These are phyloP conservation scores for Apamea crenata DNA, from an alignment of 2,888 invertebrate species.

Conservation along the genomic window DNA sequence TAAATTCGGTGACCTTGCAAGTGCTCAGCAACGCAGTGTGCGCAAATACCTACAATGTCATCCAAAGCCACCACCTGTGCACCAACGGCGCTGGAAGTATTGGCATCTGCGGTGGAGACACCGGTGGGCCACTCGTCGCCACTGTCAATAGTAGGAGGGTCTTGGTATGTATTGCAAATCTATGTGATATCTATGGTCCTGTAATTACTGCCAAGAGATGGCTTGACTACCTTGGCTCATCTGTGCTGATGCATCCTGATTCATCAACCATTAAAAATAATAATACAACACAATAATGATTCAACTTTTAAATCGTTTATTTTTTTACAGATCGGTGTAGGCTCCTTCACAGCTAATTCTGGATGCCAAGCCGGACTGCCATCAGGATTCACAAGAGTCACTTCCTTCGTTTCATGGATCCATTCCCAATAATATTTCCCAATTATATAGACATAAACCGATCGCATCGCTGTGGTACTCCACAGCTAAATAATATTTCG, in stretches of 20 bases:
- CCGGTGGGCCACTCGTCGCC: slow-evolving; percentile 75
- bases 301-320: neutral
- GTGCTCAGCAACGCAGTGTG: slow-evolving; percentile 77
- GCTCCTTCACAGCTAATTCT: slow-evolving; percentile 75
- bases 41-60: slow-evolving; percentile 59
- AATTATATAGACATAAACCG: neutral
- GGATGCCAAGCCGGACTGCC: slow-evolving; percentile 79
- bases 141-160: slow-evolving; percentile 67
- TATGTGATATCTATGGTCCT: neutral
- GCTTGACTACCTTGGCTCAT: neutral
- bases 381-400: slow-evolving; percentile 79
- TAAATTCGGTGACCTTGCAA: slow-evolving; percentile 70
- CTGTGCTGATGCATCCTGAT: neutral
- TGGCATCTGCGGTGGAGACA: slow-evolving; percentile 76
- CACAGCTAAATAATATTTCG: neutral
- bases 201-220: neutral
- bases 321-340: slow-evolving; percentile 73
- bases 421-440: slow-evolving; percentile 60
- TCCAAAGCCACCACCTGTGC: slow-evolving; percentile 74
- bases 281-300: neutral
- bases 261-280: neutral
- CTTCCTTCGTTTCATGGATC: slow-evolving; percentile 78
- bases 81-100: slow-evolving; percentile 73
- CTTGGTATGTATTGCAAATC: slow-evolving; percentile 63
- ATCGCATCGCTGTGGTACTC: neutral